Evolutionary conservation across 2,113 vertebrate genomes (phyloP).

Genomic region (Notechis scutatus): DNA sequence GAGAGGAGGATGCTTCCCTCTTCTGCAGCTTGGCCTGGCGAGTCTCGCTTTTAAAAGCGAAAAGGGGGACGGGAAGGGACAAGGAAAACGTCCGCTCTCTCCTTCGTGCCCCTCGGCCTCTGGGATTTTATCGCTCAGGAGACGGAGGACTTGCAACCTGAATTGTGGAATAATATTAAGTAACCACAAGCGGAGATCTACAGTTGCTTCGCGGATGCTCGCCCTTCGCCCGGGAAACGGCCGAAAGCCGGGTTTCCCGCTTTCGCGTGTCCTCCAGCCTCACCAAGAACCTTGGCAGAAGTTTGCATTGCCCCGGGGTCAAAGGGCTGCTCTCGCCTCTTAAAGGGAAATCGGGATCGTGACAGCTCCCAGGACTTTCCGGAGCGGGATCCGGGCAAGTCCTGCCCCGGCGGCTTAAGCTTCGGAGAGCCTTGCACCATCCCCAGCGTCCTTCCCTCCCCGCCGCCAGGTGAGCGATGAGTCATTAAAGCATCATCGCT

Average conservation of each 20-base stretch:
- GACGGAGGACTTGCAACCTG: background rate
- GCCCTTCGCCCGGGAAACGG: background rate
- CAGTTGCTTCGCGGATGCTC: background rate
- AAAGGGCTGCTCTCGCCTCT: background rate
- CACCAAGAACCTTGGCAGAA: conserved; percentile 32
- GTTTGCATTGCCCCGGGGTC: conserved; percentile 30
- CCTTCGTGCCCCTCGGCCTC: background rate
- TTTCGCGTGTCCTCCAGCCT: background rate
- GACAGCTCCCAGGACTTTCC: conserved; percentile 1
- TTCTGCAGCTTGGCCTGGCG: background rate
- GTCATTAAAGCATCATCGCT: conserved; percentile 34
- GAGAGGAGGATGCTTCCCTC: background rate
- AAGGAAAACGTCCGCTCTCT: background rate
- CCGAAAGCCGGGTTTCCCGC: conserved; percentile 10
- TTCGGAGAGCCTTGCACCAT: conserved; percentile 19
- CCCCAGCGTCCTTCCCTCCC: background rate
- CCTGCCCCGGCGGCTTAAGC: background rate
- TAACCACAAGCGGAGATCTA: background rate
- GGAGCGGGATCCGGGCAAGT: conserved; percentile 12
- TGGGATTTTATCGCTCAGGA: conserved; percentile 8
- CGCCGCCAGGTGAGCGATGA: conserved; percentile 56
- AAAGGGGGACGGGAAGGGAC: background rate
- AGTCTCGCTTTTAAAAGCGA: background rate
- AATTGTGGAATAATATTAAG: background rate
- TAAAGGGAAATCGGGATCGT: conserved; percentile 24